Conservation (phyloP, 2,113 vertebrate species). For the Colistium nudipinnis region DNA sequence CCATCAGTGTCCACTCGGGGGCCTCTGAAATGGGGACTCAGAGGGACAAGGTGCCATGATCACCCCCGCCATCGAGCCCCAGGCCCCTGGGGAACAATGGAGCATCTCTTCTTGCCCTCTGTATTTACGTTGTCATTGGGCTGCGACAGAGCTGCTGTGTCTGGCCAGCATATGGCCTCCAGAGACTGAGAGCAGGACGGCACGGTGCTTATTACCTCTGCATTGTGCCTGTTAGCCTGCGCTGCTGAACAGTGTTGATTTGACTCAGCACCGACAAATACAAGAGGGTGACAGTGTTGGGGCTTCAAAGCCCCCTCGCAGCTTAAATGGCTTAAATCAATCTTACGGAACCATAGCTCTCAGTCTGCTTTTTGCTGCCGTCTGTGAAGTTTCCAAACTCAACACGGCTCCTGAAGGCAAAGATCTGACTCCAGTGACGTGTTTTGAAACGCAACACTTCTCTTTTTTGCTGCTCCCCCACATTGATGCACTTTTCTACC, state of each 20-base stretch:
- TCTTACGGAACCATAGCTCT: slow-evolving; percentile 15
- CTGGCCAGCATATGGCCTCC: slow-evolving; percentile 76
- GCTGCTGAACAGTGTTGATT: slow-evolving; percentile 2
- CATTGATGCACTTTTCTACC: slow-evolving; percentile 58
- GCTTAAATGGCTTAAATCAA: not conserved
- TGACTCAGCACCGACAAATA: slow-evolving; percentile 13
- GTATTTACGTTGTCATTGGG: slow-evolving; percentile 57
- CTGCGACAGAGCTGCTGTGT: slow-evolving; percentile 66
- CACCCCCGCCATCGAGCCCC: slow-evolving; percentile 7
- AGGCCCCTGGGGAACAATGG: slow-evolving; percentile 68
- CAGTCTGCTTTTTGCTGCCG: slow-evolving; percentile 18
- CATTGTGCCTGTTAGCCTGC: slow-evolving; percentile 46
- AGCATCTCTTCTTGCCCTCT: slow-evolving; percentile 59
- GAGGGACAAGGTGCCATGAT: slow-evolving; percentile 54
- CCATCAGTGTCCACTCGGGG: slow-evolving; percentile 36
- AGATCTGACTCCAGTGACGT: slow-evolving; percentile 48
- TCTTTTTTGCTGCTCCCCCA: slow-evolving; percentile 52
- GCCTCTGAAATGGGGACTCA: slow-evolving; percentile 49
- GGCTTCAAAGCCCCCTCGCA: slow-evolving; percentile 16
- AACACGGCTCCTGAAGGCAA: slow-evolving; percentile 30
- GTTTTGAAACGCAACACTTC: slow-evolving; percentile 61
- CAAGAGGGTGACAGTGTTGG: not conserved
- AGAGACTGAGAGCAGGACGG: slow-evolving; percentile 44
- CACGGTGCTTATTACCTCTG: slow-evolving; percentile 52
- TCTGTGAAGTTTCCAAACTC: slow-evolving; percentile 44